phyloP scores from a whole-genome alignment of 2,888 invertebrate species.

The Platycheirus albimanus region DNA sequence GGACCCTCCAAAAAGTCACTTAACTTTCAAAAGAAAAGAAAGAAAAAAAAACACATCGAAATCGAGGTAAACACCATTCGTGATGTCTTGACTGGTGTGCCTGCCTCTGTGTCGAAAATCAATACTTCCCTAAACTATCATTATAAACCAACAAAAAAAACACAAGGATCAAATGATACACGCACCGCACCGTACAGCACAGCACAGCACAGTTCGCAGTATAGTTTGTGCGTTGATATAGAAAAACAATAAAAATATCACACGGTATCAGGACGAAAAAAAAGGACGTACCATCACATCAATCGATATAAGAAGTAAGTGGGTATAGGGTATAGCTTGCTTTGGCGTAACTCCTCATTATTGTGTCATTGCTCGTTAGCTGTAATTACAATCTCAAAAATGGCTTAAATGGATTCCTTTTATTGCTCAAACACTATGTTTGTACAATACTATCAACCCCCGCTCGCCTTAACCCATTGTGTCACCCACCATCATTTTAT shows the following conservation, averaged over 20 bases:
- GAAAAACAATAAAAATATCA: conserved; percentile 67
- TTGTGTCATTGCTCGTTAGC: conserved; percentile 71
- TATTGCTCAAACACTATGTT: conserved; percentile 19
- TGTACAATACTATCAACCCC: neutral
- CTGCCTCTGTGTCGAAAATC: conserved; percentile 44
- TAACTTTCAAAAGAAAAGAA: conserved; percentile 26
- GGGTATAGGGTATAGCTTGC: neutral
- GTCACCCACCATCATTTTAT: neutral
- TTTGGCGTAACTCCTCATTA: conserved; percentile 46
- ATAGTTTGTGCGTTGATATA: conserved; percentile 38
- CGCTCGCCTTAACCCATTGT: neutral
- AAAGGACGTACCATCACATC: conserved; percentile 44
- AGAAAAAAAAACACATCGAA: too few species aligned
- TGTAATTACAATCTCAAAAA: conserved; percentile 71
- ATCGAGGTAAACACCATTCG: conserved; percentile 47
- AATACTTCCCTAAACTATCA: conserved; percentile 66
- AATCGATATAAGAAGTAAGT: conserved; percentile 50
- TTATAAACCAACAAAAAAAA: conserved; percentile 35
- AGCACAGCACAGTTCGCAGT: too few species aligned
- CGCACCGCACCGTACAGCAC: too few species aligned
- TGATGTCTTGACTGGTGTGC: conserved; percentile 33
- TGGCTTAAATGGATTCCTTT: conserved; percentile 69
- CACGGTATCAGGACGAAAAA: conserved; percentile 38
- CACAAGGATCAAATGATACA: conserved; percentile 9
- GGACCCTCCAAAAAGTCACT: conserved; percentile 63